Evolutionary conservation across 2,797 vertebrate species (phyloP), one percentile per base, ranked within the genome.

Genomic region (Helarctos malayanus): DNA sequence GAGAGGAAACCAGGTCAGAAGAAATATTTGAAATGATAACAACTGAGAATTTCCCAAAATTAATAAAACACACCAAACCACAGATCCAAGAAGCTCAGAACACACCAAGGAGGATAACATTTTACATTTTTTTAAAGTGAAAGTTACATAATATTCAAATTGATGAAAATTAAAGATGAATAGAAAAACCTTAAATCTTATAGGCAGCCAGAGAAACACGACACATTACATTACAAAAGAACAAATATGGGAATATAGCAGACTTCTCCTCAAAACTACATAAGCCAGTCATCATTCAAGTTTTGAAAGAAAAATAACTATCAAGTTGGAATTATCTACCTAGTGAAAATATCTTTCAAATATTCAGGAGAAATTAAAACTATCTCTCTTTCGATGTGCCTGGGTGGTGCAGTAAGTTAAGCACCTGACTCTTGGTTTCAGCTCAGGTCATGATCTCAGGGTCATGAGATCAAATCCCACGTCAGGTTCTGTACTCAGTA

Each of bases 151-250:
- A 82, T 59, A 92, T 89, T 83, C 27, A 92, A 92, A 85, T 11
- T 56, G 63, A 76, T 97, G 16, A 95, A 86, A 95, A 78, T 95
- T 82, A 71, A 85, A 87, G 63, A 76, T 91, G n/a, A 91, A 80
- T 81, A 86, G 86, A 91, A 94, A 94, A 95, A 91, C 52, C 7
- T 52, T 91, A 76, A 92, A 21, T 89, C 16, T 65, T 89, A 73
- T 45, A 75, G 38, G 38, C 83, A 82, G 21, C 38, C 84, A 94
- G 49, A 95, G 65, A 88, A 57, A 83, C 82, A 92, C 83, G 35
- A 11, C n/a, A 73, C 4, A 59, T 57, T 93, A 75, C 41, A 68
- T 41, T 47, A 88, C 14, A 96, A 47, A 85, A 18, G 38, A 75
- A 80, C 35, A 56, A 57, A 76, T 45, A 81, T 56, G 56, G 32